phyloP scores from a whole-genome alignment of 1,140 invertebrate species.

The Medauroidea extradentata region DNA sequence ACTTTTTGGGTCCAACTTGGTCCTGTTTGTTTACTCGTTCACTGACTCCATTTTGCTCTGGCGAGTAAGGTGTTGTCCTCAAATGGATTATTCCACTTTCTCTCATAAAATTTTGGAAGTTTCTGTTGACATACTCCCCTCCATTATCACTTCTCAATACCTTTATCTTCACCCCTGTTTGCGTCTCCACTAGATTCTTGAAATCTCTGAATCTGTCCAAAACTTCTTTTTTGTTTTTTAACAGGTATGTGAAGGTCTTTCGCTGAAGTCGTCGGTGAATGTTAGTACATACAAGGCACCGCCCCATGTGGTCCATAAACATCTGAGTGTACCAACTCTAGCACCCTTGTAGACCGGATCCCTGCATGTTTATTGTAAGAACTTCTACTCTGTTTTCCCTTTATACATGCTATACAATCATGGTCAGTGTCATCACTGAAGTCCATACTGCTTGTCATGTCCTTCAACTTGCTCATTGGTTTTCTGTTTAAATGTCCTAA shows the following conservation, averaged over 20 bases:
- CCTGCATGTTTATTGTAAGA: slow-evolving; percentile 20
- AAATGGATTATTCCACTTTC: slow-evolving; percentile 46
- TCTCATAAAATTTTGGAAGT: slow-evolving; percentile 4
- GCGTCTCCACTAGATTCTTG: slow-evolving; percentile 26
- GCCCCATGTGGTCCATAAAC: slow-evolving; percentile 37
- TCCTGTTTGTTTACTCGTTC: slow-evolving; percentile 43
- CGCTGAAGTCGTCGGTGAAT: slow-evolving; percentile 40
- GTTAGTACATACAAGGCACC: slow-evolving; percentile 40
- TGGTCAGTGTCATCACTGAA: background rate
- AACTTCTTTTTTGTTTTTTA: slow-evolving; percentile 41
- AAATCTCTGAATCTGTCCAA: slow-evolving; percentile 34
- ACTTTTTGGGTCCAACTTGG: slow-evolving; percentile 40
- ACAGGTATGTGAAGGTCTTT: slow-evolving; percentile 35
- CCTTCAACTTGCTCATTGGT: background rate
- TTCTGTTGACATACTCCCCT: slow-evolving; percentile 13
- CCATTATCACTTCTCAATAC: slow-evolving; percentile 40
- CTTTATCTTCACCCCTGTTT: slow-evolving; percentile 29
- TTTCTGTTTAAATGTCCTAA: slow-evolving; percentile 20
- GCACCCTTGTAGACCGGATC: slow-evolving; percentile 36
- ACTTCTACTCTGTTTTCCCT: slow-evolving; percentile 27
- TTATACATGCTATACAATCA: slow-evolving; percentile 28
- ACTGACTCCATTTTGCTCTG: slow-evolving; percentile 48
- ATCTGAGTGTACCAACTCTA: slow-evolving; percentile 43
- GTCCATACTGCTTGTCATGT: slow-evolving; percentile 12
- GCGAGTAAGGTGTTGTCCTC: slow-evolving; percentile 43